phyloP scores from a whole-genome alignment of 2,113 vertebrate species.

The Alligator mississippiensis region DNA sequence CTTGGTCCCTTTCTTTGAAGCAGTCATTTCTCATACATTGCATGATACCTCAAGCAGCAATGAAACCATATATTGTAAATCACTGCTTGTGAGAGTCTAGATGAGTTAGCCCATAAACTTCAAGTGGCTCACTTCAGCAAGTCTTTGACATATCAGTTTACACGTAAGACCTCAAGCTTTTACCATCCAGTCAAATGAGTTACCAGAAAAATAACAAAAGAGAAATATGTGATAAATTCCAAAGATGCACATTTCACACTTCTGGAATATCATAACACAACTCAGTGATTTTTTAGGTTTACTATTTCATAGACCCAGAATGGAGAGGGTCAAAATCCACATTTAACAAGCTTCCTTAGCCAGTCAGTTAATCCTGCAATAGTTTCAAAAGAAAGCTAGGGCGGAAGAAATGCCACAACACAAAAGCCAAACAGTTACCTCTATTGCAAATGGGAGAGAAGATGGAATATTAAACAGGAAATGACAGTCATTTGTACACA shows the following conservation, averaged over 20 bases:
- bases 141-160: background rate
- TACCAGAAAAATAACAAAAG: conserved; percentile 18
- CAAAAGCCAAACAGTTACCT: background rate
- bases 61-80: conserved; percentile 9
- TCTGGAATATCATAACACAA: background rate
- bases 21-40: conserved; percentile 13
- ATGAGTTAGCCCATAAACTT: conserved; percentile 16
- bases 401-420: background rate
- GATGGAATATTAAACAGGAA: background rate
- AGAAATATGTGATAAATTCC: background rate
- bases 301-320: background rate
- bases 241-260: background rate
- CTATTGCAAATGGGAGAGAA: accelerated
- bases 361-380: background rate
- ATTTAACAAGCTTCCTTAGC: background rate
- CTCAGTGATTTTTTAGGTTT: background rate
- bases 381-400: background rate
- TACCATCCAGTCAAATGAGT: background rate
- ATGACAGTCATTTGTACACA: background rate
- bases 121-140: background rate
- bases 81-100: background rate
- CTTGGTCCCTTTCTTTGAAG: conserved; percentile 14
- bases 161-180: background rate
- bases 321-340: background rate
- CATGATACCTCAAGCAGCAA: conserved; percentile 25